A percentile compares a stretch with the other conserved stretches of the same genome.
phyloP scores from a whole-genome alignment of 2,888 invertebrate species.

The Ceraclea dissimilis region DNA sequence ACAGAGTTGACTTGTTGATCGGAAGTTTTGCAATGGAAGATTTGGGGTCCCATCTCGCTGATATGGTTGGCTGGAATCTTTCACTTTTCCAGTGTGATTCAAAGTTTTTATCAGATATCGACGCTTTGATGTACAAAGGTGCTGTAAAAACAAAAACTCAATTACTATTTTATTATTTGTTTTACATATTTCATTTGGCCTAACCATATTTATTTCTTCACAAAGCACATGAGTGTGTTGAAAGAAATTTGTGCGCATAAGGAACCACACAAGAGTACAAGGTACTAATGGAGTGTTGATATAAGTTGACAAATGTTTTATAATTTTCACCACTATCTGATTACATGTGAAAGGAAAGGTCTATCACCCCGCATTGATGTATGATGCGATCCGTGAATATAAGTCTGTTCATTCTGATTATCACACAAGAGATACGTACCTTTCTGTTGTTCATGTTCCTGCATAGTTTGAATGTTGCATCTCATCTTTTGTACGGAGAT shows the following conservation, averaged over 20 bases:
- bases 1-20: slow-evolving; percentile 55
- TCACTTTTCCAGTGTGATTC: slow-evolving; percentile 65
- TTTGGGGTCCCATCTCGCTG: slow-evolving; percentile 66
- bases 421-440: too few species aligned
- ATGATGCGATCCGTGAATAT: too few species aligned
- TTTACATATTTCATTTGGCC: background rate
- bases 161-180: background rate
- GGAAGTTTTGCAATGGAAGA: slow-evolving; percentile 55
- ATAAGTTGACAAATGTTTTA: too few species aligned
- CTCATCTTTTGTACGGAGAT: slow-evolving; percentile 55
- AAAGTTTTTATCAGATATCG: slow-evolving; percentile 60
- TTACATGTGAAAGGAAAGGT: too few species aligned
- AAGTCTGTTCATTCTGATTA: too few species aligned
- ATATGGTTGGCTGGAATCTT: slow-evolving; percentile 64
- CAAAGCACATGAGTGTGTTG: too few species aligned
- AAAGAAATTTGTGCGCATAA: too few species aligned
- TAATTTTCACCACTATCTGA: too few species aligned
- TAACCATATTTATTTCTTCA: background rate
- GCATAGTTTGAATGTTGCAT: slow-evolving; percentile 65
- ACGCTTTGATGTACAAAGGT: slow-evolving; percentile 70
- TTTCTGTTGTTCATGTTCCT: slow-evolving; percentile 59
- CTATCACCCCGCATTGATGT: too few species aligned
- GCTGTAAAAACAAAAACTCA: slow-evolving; percentile 38
- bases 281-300: too few species aligned
- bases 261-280: too few species aligned